These are phyloP conservation scores for Plutella xylostella DNA, from an alignment of 2,888 invertebrate species.

Conservation along the genomic window DNA sequence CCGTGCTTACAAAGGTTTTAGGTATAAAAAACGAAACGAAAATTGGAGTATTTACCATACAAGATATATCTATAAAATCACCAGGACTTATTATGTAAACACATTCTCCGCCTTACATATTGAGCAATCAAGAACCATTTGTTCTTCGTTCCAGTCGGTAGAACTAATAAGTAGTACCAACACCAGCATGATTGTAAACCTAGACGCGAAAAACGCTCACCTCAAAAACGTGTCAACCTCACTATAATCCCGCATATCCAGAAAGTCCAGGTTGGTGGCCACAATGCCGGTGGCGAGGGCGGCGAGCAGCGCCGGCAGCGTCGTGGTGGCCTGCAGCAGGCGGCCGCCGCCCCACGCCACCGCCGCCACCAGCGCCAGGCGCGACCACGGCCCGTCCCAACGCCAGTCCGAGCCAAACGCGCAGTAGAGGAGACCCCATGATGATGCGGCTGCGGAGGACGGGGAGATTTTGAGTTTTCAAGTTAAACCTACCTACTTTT, in stretches of 20 bases:
- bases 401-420: constrained; percentile 43
- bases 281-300: constrained; percentile 47
- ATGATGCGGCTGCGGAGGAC: constrained; percentile 37
- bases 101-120: too few relatives aligned
- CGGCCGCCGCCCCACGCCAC: constrained; percentile 46
- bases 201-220: constrained; percentile 24
- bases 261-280: constrained; percentile 40
- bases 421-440: constrained; percentile 46
- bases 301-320: constrained; percentile 45
- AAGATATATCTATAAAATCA: too few relatives aligned
- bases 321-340: constrained; percentile 33
- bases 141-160: too few relatives aligned
- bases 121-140: too few relatives aligned
- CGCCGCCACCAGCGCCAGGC: constrained; percentile 30
- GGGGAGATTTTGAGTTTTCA: too few relatives aligned
- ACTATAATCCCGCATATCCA: constrained; percentile 46
- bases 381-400: constrained; percentile 46
- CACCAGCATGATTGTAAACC: too few relatives aligned
- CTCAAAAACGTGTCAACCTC: constrained; percentile 47
- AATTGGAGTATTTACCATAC: too few relatives aligned
- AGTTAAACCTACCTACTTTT: too few relatives aligned
- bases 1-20: too few relatives aligned
- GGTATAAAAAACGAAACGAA: too few relatives aligned
- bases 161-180: too few relatives aligned
- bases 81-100: too few relatives aligned